Evolutionary conservation across 2,113 vertebrate species (phyloP).

Genomic region (Brachyhypopomus occidentalis): DNA sequence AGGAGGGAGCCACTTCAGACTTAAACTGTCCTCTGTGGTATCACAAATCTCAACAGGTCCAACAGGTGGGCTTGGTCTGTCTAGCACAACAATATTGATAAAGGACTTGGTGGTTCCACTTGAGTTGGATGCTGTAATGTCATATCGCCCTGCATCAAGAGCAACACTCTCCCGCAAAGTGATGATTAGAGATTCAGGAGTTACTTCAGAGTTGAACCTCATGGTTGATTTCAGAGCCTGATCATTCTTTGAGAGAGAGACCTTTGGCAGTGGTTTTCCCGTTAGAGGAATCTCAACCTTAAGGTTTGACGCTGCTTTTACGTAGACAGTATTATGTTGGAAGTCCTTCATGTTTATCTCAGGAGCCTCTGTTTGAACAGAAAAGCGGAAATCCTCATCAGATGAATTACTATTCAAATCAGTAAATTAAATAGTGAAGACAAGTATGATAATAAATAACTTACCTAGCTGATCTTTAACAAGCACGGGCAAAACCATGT

Average conservation of each 20-base stretch:
- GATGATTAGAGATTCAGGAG: slow-evolving; percentile 89
- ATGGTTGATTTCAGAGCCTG: slow-evolving; percentile 87
- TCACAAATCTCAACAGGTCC: slow-evolving; percentile 90
- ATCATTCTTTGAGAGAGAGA: slow-evolving; percentile 86
- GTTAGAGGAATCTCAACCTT: slow-evolving; percentile 94
- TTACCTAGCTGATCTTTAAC: slow-evolving; percentile 93
- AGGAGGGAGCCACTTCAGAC: slow-evolving; percentile 90
- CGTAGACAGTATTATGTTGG: slow-evolving; percentile 90
- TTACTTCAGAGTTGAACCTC: slow-evolving; percentile 94
- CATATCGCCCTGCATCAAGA: slow-evolving; percentile 88
- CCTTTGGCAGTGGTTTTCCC: slow-evolving; percentile 90
- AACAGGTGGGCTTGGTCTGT: slow-evolving; percentile 88
- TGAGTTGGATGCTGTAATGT: slow-evolving; percentile 92
- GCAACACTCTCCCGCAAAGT: slow-evolving; percentile 90
- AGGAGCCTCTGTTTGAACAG: slow-evolving; percentile 83
- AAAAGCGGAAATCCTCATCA: slow-evolving; percentile 11
- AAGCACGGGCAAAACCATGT: slow-evolving; percentile 85
- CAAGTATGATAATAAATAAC: slow-evolving; percentile 39
- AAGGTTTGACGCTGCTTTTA: slow-evolving; percentile 91
- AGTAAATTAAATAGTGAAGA: slow-evolving; percentile 4
- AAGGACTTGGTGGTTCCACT: slow-evolving; percentile 92
- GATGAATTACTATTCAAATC: background rate
- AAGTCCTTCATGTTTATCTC: slow-evolving; percentile 93
- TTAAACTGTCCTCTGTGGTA: slow-evolving; percentile 88
- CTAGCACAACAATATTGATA: slow-evolving; percentile 89